Evolutionary conservation across 2,888 invertebrate species (phyloP), one percentile per base, ranked within the genome.

Genomic region (Drosophila barbarae): DNA sequence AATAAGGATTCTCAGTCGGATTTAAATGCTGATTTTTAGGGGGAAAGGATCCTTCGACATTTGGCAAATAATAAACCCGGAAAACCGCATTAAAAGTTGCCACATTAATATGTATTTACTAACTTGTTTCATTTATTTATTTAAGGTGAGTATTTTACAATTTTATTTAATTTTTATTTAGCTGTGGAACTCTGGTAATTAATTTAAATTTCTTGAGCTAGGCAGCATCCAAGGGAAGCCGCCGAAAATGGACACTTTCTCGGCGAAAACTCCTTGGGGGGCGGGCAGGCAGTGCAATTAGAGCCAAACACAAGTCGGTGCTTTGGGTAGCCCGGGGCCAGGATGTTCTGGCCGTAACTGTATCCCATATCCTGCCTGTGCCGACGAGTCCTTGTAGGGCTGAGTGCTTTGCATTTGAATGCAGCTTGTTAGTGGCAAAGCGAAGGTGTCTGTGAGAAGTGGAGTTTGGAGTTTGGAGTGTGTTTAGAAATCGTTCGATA

Each of bases 271-370:
- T 2, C 42, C 66, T 58, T 15, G 13, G 9, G 26, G n/a, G 42
- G n/a, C 9, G 39, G 53, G 46, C 54, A 26, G 52, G 46, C 63
- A 63, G 36, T 66, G 77, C 78, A 78, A 82, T 82, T 78, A 82
- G 74, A 69, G 69, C 69, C 65, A 65, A 51, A 82, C 70, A 79
- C 65, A 81, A 65, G 73, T 61, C 70, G 65, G 57, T 47, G 58
- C 46, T 54, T n/a, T 54, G 60, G 58, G 7, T 10, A 0, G 32
- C 57, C 41, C 15, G 9, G n/a, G 41, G 57, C 35, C 35, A 23
- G 10, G 30, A 23, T 42, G 42, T 53, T 51, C 28, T 0, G 10
- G 9, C 36, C 30, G 18, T 21, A 12, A 5, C 13, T 4, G 36
- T 30, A 28, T 30, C 30, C 53, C 23, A 52, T 53, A 52, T 53